Evolutionary conservation across 2,888 invertebrate species (phyloP).

Genomic region (Scaptomyza polygonia): DNA sequence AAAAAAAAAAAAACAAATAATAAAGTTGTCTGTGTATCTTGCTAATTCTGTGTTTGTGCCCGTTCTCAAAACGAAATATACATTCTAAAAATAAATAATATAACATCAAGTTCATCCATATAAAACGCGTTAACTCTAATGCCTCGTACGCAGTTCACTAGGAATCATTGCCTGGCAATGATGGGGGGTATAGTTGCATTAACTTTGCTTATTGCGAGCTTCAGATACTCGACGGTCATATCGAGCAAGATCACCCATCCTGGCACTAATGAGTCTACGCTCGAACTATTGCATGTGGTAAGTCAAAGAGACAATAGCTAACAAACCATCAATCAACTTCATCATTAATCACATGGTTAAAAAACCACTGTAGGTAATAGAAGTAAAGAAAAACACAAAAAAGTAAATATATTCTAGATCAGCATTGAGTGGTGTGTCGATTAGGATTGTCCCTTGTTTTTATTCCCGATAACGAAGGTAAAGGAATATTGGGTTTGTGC

Average conservation of each 20-base stretch:
- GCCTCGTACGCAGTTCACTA: conserved; percentile 82
- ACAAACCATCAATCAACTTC: not conserved
- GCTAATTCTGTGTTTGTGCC: conserved; percentile 28
- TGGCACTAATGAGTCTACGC: conserved; percentile 74
- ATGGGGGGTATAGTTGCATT: conserved; percentile 75
- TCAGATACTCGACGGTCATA: conserved; percentile 71
- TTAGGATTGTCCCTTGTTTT: too few species aligned
- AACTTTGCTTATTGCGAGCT: conserved; percentile 76
- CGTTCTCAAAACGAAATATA: conserved; percentile 16
- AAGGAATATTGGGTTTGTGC: too few species aligned
- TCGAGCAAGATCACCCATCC: conserved; percentile 66
- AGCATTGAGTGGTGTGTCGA: too few species aligned
- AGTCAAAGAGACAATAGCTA: conserved; percentile 53
- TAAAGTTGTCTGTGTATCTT: conserved; percentile 33
- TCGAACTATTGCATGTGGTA: conserved; percentile 83
- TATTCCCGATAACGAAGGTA: too few species aligned
- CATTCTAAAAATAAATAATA: conserved; percentile 22
- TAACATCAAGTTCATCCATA: conserved; percentile 45
- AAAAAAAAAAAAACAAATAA: conserved; percentile 20
- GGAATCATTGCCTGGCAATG: conserved; percentile 82
- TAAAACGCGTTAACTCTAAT: conserved; percentile 74
- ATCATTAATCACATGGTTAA: too few species aligned
- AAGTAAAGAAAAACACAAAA: too few species aligned
- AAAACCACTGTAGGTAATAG: too few species aligned
- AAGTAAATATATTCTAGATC: too few species aligned